phyloP scores from a whole-genome alignment of 2,888 invertebrate genomes.

The Phorcus lineatus region DNA sequence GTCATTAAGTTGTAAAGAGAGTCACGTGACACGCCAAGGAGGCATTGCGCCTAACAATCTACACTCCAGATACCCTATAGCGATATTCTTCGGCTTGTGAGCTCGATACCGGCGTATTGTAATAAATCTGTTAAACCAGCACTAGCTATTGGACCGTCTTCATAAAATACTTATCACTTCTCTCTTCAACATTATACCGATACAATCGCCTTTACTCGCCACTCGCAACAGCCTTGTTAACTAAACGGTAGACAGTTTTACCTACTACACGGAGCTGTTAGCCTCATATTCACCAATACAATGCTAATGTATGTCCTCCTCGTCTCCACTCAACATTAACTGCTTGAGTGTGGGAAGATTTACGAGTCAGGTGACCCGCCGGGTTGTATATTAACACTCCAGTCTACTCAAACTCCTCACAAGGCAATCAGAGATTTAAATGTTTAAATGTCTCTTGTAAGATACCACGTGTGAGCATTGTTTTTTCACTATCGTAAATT shows the following conservation, averaged over 20 bases:
- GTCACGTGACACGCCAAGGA: not conserved
- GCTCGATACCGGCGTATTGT: not conserved
- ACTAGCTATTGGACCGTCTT: not conserved
- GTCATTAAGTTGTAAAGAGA: not conserved
- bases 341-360: not conserved
- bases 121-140: not conserved
- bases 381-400: not conserved
- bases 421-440: slow-evolving; percentile 9
- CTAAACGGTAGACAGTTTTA: not conserved
- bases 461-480: not conserved
- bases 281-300: not conserved
- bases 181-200: not conserved
- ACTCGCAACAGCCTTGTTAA: not conserved
- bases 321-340: not conserved
- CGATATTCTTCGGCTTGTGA: not conserved
- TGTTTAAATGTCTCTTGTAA: slow-evolving; percentile 2
- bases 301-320: not conserved
- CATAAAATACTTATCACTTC: not conserved
- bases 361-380: not conserved
- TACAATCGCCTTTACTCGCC: not conserved
- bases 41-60: not conserved
- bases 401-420: not conserved
- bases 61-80: not conserved
- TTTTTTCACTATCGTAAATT: slow-evolving; percentile 7
- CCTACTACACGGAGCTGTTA: not conserved